phyloP scores from a whole-genome alignment of 2,888 invertebrate genomes.

The Macrophya alboannulata region DNA sequence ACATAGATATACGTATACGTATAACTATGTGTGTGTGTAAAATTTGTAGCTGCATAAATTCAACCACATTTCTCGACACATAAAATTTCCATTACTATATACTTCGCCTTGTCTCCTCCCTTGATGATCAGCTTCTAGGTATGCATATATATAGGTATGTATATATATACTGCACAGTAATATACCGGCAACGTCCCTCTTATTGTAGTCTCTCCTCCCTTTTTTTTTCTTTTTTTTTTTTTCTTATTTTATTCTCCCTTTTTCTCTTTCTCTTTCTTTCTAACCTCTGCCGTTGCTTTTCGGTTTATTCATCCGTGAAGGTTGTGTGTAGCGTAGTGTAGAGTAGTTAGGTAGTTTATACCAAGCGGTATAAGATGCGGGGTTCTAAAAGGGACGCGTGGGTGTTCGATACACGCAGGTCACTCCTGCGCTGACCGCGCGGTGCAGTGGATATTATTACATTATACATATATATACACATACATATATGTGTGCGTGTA shows the following conservation, averaged over 20 bases:
- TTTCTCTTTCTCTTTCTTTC: conserved; percentile 49
- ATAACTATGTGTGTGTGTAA: too few species aligned
- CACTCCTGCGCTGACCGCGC: conserved; percentile 15
- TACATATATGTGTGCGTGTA: background rate
- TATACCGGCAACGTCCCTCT: background rate
- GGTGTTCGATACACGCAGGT: conserved; percentile 46
- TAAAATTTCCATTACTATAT: background rate
- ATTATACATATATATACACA: background rate
- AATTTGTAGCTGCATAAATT: background rate
- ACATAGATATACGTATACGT: too few species aligned
- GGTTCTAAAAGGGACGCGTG: conserved; percentile 34
- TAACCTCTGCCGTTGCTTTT: conserved; percentile 28
- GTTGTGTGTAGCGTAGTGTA: background rate
- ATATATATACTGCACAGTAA: background rate
- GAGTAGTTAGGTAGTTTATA: conserved; percentile 1
- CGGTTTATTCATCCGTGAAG: conserved; percentile 67
- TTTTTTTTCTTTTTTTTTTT: background rate
- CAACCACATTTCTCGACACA: background rate
- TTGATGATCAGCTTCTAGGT: background rate
- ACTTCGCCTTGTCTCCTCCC: background rate
- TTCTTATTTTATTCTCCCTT: background rate
- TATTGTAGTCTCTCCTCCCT: background rate
- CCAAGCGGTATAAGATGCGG: background rate
- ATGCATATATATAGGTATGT: background rate
- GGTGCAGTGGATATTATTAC: conserved; percentile 18